Evolutionary conservation across 2,888 invertebrate species (phyloP).

Genomic region (Catocala nupta): DNA sequence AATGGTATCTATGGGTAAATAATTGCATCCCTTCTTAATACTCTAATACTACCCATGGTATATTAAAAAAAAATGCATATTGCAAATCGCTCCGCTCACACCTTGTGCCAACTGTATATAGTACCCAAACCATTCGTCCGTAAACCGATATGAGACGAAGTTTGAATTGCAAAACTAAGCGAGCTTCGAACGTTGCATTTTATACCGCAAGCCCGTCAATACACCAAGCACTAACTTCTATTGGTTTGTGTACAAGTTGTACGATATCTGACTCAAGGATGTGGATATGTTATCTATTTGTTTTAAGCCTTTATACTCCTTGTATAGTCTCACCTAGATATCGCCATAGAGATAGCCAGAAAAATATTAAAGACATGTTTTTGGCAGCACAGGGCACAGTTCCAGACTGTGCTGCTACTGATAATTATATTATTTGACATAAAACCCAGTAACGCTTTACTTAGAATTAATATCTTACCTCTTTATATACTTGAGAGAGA

Average conservation of each 20-base stretch:
- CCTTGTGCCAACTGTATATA: conserved; percentile 37
- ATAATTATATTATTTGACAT: too few relatives aligned
- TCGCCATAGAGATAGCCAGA: too few relatives aligned
- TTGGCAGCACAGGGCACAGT: too few relatives aligned
- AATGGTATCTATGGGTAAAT: too few relatives aligned
- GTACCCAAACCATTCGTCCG: conserved; percentile 71
- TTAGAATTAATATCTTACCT: too few relatives aligned
- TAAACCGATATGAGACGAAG: conserved; percentile 81
- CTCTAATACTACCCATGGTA: background rate
- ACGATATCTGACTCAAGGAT: conserved; percentile 26
- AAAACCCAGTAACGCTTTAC: too few relatives aligned
- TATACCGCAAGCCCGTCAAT: conserved; percentile 55
- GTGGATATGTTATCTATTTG: conserved; percentile 9
- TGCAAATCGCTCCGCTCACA: conserved; percentile 15
- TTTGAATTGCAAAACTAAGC: conserved; percentile 83
- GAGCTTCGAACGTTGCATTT: conserved; percentile 58
- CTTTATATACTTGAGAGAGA: too few relatives aligned
- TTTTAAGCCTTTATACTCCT: background rate
- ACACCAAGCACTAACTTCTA: conserved; percentile 36
- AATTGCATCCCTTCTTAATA: too few relatives aligned
- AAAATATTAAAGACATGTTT: too few relatives aligned
- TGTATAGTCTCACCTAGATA: too few relatives aligned
- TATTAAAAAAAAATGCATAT: background rate
- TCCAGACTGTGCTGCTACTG: too few relatives aligned
- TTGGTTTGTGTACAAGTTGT: conserved; percentile 45